Evolutionary conservation across 2,113 vertebrate genomes (phyloP).

Genomic region (Centrocercus urophasianus): DNA sequence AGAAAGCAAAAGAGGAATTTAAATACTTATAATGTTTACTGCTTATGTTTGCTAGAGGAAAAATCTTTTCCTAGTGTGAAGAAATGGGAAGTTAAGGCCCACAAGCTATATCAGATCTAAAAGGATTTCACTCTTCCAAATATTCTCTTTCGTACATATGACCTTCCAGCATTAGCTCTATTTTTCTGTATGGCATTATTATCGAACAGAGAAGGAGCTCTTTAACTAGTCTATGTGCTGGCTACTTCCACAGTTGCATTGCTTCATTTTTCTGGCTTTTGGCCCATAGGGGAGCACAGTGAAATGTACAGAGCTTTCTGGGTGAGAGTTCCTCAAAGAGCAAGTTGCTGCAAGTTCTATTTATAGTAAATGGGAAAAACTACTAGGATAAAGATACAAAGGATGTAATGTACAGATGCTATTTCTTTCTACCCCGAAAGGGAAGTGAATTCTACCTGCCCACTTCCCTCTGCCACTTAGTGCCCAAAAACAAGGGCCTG

Average conservation of each 20-base stretch:
- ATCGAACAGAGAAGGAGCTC: not conserved
- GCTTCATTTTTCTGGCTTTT: not conserved
- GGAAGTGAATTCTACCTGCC: not conserved
- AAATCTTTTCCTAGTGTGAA: not conserved
- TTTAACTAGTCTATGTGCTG: not conserved
- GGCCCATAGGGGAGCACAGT: rapidly evolving
- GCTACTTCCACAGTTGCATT: not conserved
- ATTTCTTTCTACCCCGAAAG: not conserved
- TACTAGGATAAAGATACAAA: not conserved
- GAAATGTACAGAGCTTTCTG: not conserved
- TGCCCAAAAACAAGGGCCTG: not conserved
- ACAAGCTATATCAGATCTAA: not conserved
- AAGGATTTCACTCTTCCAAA: not conserved
- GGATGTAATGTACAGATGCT: not conserved
- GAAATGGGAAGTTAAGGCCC: not conserved
- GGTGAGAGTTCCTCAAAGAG: not conserved
- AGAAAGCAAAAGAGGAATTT: not conserved
- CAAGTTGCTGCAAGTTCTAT: not conserved
- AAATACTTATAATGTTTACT: not conserved
- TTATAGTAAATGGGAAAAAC: not conserved
- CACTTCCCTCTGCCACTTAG: not conserved
- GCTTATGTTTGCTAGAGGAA: not conserved
- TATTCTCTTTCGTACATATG: rapidly evolving
- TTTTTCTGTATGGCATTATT: not conserved
- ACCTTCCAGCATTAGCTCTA: rapidly evolving